These are phyloP conservation scores for Bathynomus jamesi DNA, from an alignment of 1,140 invertebrate species.

Conservation along the genomic window DNA sequence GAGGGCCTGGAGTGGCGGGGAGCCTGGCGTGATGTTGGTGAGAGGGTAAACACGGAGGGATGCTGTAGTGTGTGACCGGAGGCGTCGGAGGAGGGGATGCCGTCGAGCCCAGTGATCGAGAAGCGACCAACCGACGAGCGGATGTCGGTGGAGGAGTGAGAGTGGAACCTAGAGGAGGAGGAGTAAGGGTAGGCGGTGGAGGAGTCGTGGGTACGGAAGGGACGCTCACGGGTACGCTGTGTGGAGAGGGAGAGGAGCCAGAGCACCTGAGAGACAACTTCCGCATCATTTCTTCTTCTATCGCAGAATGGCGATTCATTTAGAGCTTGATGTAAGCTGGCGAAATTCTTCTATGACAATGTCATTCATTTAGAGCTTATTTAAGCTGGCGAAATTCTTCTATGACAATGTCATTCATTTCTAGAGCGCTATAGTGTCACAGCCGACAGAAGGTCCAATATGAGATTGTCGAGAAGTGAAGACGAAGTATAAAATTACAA, in stretches of 20 bases:
- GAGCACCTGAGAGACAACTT: background rate
- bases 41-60: slow-evolving; percentile 35
- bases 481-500: slow-evolving; percentile 1
- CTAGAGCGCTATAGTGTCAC: background rate
- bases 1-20: slow-evolving; percentile 31
- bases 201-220: background rate
- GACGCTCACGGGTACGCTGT: background rate
- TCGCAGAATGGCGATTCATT: too few species aligned
- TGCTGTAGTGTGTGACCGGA: slow-evolving; percentile 29
- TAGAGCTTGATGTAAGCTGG: too few species aligned
- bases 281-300: background rate
- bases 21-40: slow-evolving; percentile 36
- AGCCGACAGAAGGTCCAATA: background rate
- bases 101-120: slow-evolving; percentile 33
- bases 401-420: background rate
- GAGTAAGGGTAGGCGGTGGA: background rate
- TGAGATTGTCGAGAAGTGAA: background rate
- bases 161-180: background rate
- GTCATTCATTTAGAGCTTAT: too few species aligned
- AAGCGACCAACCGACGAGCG: slow-evolving; percentile 30
- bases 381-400: too few species aligned
- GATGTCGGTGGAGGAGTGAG: slow-evolving; percentile 19
- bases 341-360: too few species aligned
- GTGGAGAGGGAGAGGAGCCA: background rate
- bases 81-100: slow-evolving; percentile 33